phyloP scores from a whole-genome alignment of 2,797 vertebrate genomes.

The Xenopus petersii region DNA sequence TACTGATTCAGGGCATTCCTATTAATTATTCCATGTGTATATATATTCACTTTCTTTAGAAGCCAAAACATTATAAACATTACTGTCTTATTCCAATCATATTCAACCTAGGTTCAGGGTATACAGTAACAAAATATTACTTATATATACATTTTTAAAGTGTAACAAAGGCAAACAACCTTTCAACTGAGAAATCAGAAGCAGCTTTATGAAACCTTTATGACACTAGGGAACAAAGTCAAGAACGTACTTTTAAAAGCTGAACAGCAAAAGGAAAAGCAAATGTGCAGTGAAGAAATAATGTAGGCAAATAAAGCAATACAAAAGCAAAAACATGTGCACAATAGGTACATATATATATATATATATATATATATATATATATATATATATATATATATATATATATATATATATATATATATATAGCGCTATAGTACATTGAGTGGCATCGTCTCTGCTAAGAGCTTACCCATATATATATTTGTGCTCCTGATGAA shows the following conservation, averaged over 20 bases:
- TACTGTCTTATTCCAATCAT: background rate
- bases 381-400: too few relatives aligned
- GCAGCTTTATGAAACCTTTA: conserved; percentile 8
- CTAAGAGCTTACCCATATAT: too few relatives aligned
- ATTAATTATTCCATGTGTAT: too few relatives aligned
- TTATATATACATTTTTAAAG: background rate
- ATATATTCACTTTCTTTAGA: background rate
- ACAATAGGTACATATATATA: too few relatives aligned
- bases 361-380: too few relatives aligned
- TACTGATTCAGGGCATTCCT: too few relatives aligned
- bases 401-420: too few relatives aligned
- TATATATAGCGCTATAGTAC: too few relatives aligned
- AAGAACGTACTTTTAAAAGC: background rate
- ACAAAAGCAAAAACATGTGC: background rate
- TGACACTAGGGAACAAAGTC: conserved; percentile 7
- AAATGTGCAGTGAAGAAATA: background rate
- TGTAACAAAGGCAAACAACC: background rate
- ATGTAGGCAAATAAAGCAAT: background rate
- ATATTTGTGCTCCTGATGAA: too few relatives aligned
- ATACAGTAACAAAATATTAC: background rate
- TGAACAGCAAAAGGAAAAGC: too few relatives aligned
- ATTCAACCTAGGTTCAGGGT: background rate
- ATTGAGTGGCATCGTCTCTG: too few relatives aligned
- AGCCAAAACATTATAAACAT: background rate
- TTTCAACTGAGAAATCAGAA: conserved; percentile 2